A percentile compares a stretch with the other conserved stretches of the same genome.
phyloP scores from a whole-genome alignment of 1,140 invertebrate species.

The Trachymyrmex septentrionalis region DNA sequence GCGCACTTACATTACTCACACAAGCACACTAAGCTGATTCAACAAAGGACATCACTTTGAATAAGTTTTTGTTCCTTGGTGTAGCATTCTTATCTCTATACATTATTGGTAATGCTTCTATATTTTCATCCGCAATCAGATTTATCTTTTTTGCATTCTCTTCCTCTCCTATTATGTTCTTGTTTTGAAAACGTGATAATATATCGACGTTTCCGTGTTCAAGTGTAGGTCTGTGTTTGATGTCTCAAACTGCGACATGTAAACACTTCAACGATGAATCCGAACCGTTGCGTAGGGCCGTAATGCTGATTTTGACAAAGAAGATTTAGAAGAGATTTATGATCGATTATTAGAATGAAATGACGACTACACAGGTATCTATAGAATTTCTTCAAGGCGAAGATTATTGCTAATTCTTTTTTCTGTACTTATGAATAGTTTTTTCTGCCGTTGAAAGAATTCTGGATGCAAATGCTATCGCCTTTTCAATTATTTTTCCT shows the following conservation, averaged over 20 bases:
- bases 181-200: not conserved
- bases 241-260: not conserved
- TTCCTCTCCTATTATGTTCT: not conserved
- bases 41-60: no score
- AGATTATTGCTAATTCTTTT: not conserved
- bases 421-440: not conserved
- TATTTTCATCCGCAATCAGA: no score
- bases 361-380: not conserved
- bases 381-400: not conserved
- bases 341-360: not conserved
- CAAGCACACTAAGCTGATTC: no score
- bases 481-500: not conserved
- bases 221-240: not conserved
- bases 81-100: no score
- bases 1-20: no score
- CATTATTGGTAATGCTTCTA: no score
- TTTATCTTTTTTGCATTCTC: not conserved
- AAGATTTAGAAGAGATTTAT: not conserved
- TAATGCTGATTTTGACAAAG: not conserved
- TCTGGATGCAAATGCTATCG: not conserved
- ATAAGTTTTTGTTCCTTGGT: no score
- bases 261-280: not conserved
- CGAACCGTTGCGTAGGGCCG: not conserved
- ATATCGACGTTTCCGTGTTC: not conserved
- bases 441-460: not conserved